These are phyloP conservation scores for Catostomus latipinnis DNA, from an alignment of 2,797 vertebrate genomes.

Conservation along the genomic window DNA sequence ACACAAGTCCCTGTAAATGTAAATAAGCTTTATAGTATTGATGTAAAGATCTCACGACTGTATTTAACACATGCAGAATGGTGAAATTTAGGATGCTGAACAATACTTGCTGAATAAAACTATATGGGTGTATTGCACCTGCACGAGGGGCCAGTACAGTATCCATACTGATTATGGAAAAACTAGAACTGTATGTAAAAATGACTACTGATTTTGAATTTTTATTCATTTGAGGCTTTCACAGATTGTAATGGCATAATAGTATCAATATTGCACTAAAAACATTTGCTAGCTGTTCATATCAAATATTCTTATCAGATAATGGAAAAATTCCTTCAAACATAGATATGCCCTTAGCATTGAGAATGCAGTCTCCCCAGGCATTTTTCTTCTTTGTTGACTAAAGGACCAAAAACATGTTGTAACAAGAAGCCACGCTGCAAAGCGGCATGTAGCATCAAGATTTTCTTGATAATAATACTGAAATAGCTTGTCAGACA, in stretches of 20 bases:
- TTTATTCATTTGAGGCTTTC: background rate
- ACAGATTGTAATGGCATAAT: background rate
- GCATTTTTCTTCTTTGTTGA: slow-evolving; percentile 62
- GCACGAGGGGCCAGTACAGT: background rate
- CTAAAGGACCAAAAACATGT: slow-evolving; percentile 58
- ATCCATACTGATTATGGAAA: background rate
- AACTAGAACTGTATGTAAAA: background rate
- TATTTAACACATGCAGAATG: background rate
- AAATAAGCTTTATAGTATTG: background rate
- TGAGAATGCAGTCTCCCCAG: slow-evolving; percentile 49
- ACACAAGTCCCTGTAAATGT: slow-evolving; percentile 6
- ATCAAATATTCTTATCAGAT: slow-evolving; percentile 44
- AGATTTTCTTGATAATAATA: slow-evolving; percentile 57
- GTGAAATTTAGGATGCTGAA: no score
- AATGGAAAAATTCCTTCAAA: slow-evolving; percentile 51
- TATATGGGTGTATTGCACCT: background rate
- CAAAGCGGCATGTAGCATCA: slow-evolving; percentile 55
- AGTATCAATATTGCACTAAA: slow-evolving; percentile 6
- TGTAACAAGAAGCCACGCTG: slow-evolving; percentile 47
- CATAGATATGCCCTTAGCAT: slow-evolving; percentile 51
- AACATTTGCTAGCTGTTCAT: slow-evolving; percentile 18
- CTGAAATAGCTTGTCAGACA: slow-evolving; percentile 64
- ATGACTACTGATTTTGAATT: background rate
- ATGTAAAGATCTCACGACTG: background rate
- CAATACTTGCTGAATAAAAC: background rate